Conservation (phyloP, 2,888 invertebrate species). For the Blera fallax region DNA sequence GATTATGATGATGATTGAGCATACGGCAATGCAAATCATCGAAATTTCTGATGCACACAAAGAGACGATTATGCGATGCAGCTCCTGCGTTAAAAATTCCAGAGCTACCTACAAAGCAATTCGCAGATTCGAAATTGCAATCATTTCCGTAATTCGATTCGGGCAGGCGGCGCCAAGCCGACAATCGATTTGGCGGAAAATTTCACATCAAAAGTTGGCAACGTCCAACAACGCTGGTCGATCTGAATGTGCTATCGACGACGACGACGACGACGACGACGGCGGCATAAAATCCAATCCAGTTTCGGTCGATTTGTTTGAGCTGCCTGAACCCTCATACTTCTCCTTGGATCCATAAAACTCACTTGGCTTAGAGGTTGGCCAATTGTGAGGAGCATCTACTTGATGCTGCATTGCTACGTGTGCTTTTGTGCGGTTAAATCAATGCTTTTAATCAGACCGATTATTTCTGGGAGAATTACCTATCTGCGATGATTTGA, state of each 20-base stretch:
- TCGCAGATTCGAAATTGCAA: slow-evolving; percentile 68
- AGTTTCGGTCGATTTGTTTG: slow-evolving; percentile 44
- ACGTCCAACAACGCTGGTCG: slow-evolving; percentile 16
- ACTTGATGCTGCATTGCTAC: slow-evolving; percentile 48
- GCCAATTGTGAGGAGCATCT: slow-evolving; percentile 4
- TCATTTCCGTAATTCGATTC: slow-evolving; percentile 71
- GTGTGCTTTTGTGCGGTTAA: slow-evolving; percentile 54
- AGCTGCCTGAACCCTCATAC: slow-evolving; percentile 31
- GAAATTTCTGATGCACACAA: slow-evolving; percentile 50
- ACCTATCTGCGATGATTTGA: neutral
- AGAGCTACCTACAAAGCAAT: slow-evolving; percentile 26
- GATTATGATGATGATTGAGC: slow-evolving; percentile 28
- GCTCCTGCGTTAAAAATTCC: slow-evolving; percentile 66
- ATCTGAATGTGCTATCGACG: slow-evolving; percentile 28
- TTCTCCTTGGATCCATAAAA: slow-evolving; percentile 21
- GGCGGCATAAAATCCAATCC: slow-evolving; percentile 36
- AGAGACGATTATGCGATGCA: slow-evolving; percentile 55
- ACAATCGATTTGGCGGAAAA: slow-evolving; percentile 73
- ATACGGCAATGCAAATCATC: slow-evolving; percentile 53
- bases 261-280: neutral
- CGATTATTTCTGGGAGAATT: slow-evolving; percentile 35
- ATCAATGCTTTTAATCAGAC: slow-evolving; percentile 50
- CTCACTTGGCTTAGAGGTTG: slow-evolving; percentile 32
- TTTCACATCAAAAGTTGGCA: slow-evolving; percentile 66
- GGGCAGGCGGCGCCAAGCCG: slow-evolving; percentile 60